Percentiles rank a stretch among this genome's conserved stretches.
These are phyloP conservation scores for Listronotus bonariensis DNA, from an alignment of 1,140 invertebrate genomes.

Conservation along the genomic window DNA sequence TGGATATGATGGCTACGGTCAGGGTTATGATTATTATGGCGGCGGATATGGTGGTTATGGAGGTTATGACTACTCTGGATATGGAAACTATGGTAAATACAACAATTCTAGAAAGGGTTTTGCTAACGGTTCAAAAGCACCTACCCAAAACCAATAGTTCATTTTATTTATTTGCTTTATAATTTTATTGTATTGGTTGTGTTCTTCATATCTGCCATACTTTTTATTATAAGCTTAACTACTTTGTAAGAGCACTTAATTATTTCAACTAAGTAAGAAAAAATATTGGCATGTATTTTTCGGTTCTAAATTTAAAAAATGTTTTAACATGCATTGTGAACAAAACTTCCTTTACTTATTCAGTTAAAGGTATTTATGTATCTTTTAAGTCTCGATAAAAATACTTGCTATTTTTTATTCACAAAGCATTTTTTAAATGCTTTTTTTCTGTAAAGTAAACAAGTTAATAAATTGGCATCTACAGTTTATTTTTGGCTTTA, in stretches of 20 bases:
- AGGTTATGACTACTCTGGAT: constrained; percentile 79
- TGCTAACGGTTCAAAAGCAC: constrained; percentile 31
- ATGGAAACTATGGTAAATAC: constrained; percentile 78
- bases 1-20: constrained; percentile 65
- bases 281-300: constrained; percentile 19
- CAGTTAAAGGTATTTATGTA: too few species aligned
- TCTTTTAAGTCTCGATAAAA: too few species aligned
- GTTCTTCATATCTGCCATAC: neutral
- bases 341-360: neutral
- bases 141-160: neutral
- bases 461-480: too few species aligned
- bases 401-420: too few species aligned
- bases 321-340: too few species aligned
- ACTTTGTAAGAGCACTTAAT: constrained; percentile 8
- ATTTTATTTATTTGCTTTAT: neutral
- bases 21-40: constrained; percentile 78
- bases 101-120: constrained; percentile 46
- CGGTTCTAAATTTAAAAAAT: neutral
- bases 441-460: too few species aligned
- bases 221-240: neutral
- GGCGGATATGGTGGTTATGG: constrained; percentile 68
- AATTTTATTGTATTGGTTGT: neutral
- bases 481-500: too few species aligned
- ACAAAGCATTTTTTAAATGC: too few species aligned
- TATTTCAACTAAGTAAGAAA: neutral